phyloP scores from a whole-genome alignment of 2,888 invertebrate genomes.

The Mesorhabditis belari region DNA sequence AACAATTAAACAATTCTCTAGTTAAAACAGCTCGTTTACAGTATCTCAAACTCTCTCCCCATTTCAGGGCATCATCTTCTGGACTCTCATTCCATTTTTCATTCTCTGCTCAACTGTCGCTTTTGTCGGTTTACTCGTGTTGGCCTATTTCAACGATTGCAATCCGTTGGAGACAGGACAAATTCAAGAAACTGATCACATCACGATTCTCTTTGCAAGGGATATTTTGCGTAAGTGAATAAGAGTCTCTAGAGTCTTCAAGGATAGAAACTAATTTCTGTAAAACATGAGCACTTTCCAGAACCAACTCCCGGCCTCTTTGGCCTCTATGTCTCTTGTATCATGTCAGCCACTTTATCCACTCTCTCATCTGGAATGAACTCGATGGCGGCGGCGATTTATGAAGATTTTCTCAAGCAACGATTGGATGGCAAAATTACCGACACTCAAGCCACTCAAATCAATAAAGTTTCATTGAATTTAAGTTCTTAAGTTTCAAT shows the following conservation, averaged over 20 bases:
- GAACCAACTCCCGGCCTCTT: slow-evolving; percentile 41
- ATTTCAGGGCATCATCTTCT: slow-evolving; percentile 27
- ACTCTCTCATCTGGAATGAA: slow-evolving; percentile 48
- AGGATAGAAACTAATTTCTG: no score
- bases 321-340: slow-evolving; percentile 43
- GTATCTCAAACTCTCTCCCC: background rate
- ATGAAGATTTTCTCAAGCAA: slow-evolving; percentile 44
- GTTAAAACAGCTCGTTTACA: no score
- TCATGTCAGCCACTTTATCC: slow-evolving; percentile 44
- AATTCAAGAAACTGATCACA: slow-evolving; percentile 36
- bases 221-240: slow-evolving; percentile 30
- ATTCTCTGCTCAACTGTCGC: slow-evolving; percentile 39
- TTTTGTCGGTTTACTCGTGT: slow-evolving; percentile 41
- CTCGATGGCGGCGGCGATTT: slow-evolving; percentile 43
- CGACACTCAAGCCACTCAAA: slow-evolving; percentile 19
- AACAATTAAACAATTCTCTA: no score
- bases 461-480: slow-evolving; percentile 16
- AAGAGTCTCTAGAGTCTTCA: no score
- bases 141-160: slow-evolving; percentile 44
- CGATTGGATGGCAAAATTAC: slow-evolving; percentile 26
- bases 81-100: slow-evolving; percentile 38
- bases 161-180: slow-evolving; percentile 41
- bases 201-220: slow-evolving; percentile 37
- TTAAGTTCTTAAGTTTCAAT: background rate
- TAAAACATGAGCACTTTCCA: slow-evolving; percentile 9